Evolutionary conservation across 2,113 vertebrate genomes (phyloP).

Genomic region (Varanus salvator): DNA sequence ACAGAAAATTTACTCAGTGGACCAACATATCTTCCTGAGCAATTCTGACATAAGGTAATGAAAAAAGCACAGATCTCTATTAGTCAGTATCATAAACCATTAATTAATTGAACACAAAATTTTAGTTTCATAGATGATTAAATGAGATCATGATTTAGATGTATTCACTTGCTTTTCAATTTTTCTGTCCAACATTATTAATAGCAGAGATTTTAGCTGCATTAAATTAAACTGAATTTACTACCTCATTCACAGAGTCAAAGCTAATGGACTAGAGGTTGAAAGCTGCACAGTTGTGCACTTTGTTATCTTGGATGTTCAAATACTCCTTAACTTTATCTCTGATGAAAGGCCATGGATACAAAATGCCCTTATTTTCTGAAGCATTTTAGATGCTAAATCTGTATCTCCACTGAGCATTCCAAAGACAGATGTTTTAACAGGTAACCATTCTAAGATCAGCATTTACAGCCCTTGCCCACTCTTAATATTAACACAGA

Average conservation of each 20-base stretch:
- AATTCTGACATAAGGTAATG: neutral
- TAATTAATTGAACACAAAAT: neutral
- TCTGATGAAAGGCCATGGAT: neutral
- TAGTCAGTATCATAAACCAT: neutral
- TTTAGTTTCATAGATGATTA: neutral
- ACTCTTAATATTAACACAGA: neutral
- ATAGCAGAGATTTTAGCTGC: neutral
- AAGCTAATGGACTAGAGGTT: neutral
- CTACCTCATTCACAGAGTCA: neutral
- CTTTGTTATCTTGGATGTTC: neutral
- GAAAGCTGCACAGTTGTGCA: neutral
- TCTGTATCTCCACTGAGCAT: neutral
- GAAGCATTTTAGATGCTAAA: neutral
- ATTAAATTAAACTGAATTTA: slow-evolving; percentile 8
- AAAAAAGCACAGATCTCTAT: neutral
- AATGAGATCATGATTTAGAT: neutral
- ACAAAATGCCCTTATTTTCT: neutral
- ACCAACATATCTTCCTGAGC: neutral
- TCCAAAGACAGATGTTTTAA: neutral
- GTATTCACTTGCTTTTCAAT: neutral
- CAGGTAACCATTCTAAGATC: neutral
- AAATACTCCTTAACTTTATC: neutral
- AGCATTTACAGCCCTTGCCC: neutral
- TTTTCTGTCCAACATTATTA: neutral
- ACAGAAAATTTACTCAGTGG: slow-evolving; percentile 19